Evolutionary conservation across 2,888 invertebrate genomes (phyloP), one percentile per base, ranked within the genome.

Genomic region (Morpho helenor): DNA sequence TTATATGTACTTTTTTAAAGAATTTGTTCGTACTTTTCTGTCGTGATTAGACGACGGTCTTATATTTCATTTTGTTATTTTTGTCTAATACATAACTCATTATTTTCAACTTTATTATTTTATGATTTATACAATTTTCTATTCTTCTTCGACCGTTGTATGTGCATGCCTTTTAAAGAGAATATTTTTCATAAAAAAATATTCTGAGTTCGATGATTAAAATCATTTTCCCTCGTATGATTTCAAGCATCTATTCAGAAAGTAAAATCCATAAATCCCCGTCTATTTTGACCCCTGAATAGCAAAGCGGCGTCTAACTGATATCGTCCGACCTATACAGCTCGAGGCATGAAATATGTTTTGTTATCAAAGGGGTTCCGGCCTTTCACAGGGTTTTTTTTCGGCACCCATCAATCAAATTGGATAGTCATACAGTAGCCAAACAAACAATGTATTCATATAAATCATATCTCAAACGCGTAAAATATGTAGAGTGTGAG

Each of bases 341-440:
- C 73, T 70, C 67, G 67, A 69, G 68, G 69, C 75, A 75, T 81
- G 73, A 83, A 84, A 84, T 82, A 83, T 81, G 78, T 79, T 80
- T 72, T 66, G 75, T 76, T 74, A 80, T 83, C 75, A 84, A 82
- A 82, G 68, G 65, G 67, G 64, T 66, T 62, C 57, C 57, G 57
- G 53, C 61, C 62, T 66, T 59, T 66, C 62, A 61, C 49, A 45
- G 31, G 61, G 57, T 66, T 50, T 60, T 68, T 68, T 67, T 66
- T 62, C 59, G 62, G 53, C 57, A 56, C 56, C 53, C 67, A 67
- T 70, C 66, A 65, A 70, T 69, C 70, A 70, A 66, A 62, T 64
- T 64, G 60, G 65, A 58, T 54, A 65, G 56, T 63, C 61, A 59
- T 61, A 54, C 60, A 61, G 59, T 49, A 46, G 63, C 67, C 66